Base-by-base conservation (phyloP, 2,113 vertebrate species). In the Cranoglanis bouderius region DNA sequence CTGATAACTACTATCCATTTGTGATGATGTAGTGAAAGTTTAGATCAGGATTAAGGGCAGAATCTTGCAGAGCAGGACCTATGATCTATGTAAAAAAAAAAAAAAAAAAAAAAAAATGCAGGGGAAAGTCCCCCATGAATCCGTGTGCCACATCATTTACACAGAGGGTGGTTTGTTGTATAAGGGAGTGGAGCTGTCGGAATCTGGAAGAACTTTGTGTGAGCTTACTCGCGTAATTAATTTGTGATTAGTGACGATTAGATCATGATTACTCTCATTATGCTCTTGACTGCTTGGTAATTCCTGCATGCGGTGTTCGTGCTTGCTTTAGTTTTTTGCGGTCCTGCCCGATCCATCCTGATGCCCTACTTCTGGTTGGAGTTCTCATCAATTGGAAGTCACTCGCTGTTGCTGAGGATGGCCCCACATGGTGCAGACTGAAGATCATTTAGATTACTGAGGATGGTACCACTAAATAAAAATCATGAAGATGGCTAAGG, bases 111-210 rank as follows among this genome's bases (percentile, higher is more conserved):
- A 4, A 77, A n/a, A 32, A 8, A n/a, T 72, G 19, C 40, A 72
- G 53, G 26, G 4, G 14, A 18, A 53, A 26, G 46, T 51, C n/a
- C 14, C 38, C 16, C 67, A 38, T 72, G 26, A 29, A 72, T 14
- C 67, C 18, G 32, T 72, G 5, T 32, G 46, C 9, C 49, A 40
- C 6, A 21, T 14, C 24, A 46, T 61, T 86, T 19, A 9, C 75
- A 87, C 46, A 87, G n/a, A 87, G 59, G 61, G 32, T n/a, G 21
- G 75, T 24, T 65, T 87, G 86, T 35, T 53, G 67, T 32, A 5
- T 80, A 14, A 38, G 57, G n/a, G n/a, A 40, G 77, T 63, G 59
- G 61, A 51, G 7, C 24, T 12, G 21, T 7, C 4, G 19, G 13
- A 86, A 40, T 65, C 13, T 75, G 35, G 21, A 59, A 43, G 57